Evolutionary conservation across 2,113 vertebrate species (phyloP).

Genomic region (Picathartes gymnocephalus): DNA sequence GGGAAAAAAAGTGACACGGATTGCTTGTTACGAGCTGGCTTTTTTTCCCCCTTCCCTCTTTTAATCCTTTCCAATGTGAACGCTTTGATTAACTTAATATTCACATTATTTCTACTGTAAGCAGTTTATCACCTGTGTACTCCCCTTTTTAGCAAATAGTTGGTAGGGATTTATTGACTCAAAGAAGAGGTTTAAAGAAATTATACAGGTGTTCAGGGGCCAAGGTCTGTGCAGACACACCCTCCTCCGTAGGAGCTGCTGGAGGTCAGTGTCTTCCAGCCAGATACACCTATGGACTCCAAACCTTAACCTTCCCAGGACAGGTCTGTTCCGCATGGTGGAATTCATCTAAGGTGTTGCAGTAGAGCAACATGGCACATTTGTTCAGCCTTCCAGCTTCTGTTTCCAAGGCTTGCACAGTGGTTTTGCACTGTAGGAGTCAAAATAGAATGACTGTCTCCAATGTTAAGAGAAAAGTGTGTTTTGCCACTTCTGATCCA

Average conservation of each 20-base stretch:
- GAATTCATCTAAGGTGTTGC: background rate
- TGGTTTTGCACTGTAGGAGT: background rate
- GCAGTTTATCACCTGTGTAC: constrained; percentile 60
- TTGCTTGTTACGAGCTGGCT: constrained; percentile 74
- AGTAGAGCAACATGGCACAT: rapidly evolving
- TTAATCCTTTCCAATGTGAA: constrained; percentile 57
- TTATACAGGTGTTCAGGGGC: background rate
- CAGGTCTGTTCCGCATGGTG: rapidly evolving
- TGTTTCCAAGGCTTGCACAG: rapidly evolving
- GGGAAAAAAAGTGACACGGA: constrained; percentile 78
- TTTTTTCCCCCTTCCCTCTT: constrained; percentile 27
- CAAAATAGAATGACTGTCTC: background rate
- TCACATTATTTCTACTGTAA: constrained; percentile 73
- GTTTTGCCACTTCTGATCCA: background rate
- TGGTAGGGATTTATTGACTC: background rate
- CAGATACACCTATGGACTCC: background rate
- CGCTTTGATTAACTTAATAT: constrained; percentile 80
- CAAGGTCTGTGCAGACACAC: background rate
- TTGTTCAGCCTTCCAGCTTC: background rate
- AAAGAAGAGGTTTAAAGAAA: background rate
- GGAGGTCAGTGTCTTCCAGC: background rate
- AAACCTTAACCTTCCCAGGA: background rate
- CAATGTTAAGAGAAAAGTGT: background rate
- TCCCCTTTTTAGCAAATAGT: background rate
- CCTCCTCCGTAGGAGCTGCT: background rate